phyloP scores from a whole-genome alignment of 1,140 invertebrate species.

The Galendromus occidentalis region DNA sequence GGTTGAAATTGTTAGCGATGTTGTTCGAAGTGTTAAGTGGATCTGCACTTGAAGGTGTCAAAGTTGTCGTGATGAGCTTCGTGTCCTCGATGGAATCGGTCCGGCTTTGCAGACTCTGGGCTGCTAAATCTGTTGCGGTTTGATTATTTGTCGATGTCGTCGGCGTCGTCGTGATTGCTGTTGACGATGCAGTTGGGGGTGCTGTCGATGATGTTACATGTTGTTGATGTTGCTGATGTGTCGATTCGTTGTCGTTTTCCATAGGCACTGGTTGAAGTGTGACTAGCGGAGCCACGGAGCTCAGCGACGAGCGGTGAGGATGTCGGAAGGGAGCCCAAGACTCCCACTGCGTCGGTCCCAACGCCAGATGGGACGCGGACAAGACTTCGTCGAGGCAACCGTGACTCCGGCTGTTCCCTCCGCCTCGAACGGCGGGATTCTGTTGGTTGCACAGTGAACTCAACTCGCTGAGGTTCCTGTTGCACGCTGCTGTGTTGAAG shows the following conservation, averaged over 20 bases:
- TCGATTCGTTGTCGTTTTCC: background rate
- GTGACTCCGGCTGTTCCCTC: background rate
- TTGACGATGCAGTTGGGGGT: background rate
- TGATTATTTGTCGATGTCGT: background rate
- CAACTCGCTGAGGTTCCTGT: constrained; percentile 7
- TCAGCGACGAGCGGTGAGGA: constrained; percentile 1
- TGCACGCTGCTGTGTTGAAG: constrained; percentile 11
- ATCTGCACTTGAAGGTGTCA: no score
- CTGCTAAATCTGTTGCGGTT: background rate
- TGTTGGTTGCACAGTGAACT: background rate
- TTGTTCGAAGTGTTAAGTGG: no score
- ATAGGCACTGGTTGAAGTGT: background rate
- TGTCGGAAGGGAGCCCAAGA: background rate
- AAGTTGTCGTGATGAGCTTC: no score
- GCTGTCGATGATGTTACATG: background rate
- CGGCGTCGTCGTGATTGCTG: background rate
- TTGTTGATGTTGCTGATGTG: background rate
- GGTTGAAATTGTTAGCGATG: no score
- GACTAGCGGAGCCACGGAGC: background rate
- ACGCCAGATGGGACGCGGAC: background rate
- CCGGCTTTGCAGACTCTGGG: no score
- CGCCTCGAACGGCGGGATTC: background rate
- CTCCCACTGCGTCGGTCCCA: background rate
- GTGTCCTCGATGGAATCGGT: no score
- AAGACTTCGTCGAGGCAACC: no score